phyloP scores from a whole-genome alignment of 2,888 invertebrate species.

The Drosophila monieri region DNA sequence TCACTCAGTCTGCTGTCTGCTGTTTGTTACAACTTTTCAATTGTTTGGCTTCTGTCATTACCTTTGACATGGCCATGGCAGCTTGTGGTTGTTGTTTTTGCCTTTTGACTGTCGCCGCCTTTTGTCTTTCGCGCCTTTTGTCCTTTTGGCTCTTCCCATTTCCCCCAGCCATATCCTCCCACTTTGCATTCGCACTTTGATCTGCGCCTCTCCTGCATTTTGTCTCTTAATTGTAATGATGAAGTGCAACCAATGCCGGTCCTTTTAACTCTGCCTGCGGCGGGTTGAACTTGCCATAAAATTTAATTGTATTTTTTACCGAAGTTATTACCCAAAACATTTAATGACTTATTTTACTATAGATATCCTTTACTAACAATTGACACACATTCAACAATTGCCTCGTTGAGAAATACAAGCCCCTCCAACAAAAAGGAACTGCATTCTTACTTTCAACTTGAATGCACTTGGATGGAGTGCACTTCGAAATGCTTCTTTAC shows the following conservation, averaged over 20 bases:
- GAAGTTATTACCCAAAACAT: neutral
- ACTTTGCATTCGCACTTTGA: constrained; percentile 61
- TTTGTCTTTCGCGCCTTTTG: constrained; percentile 76
- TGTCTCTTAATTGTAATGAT: constrained; percentile 74
- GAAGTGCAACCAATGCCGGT: constrained; percentile 57
- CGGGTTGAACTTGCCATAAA: constrained; percentile 36
- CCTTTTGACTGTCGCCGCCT: constrained; percentile 77
- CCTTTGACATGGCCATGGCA: constrained; percentile 72
- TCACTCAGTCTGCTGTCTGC: constrained; percentile 23
- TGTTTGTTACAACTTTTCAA: constrained; percentile 76
- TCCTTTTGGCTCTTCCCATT: constrained; percentile 37
- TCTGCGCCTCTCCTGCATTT: constrained; percentile 70
- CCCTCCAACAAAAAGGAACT: constrained; percentile 14
- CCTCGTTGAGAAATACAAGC: constrained; percentile 18
- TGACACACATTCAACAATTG: constrained; percentile 47
- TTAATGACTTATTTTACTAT: neutral
- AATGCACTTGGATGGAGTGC: constrained; percentile 26
- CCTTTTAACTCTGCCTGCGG: constrained; percentile 8
- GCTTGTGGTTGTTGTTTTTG: constrained; percentile 67
- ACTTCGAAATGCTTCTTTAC: constrained; percentile 46
- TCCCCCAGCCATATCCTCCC: constrained; percentile 22
- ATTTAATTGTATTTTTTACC: constrained; percentile 42
- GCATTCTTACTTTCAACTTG: constrained; percentile 24
- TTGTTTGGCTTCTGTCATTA: constrained; percentile 78
- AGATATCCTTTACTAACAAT: constrained; percentile 18